phyloP scores from a whole-genome alignment of 1,140 invertebrate species.

The Rhopalosiphum padi region DNA sequence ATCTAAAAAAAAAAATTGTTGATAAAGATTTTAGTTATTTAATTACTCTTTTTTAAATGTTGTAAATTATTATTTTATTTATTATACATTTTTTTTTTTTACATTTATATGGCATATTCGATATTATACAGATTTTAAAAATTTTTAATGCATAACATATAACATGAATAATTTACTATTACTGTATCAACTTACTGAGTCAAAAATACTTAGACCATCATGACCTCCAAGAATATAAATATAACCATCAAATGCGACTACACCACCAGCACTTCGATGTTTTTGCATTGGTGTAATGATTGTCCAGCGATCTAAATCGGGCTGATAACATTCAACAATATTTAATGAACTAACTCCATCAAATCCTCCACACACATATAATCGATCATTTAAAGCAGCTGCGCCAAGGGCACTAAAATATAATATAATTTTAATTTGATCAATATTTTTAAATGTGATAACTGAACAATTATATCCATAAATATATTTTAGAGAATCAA shows the following conservation, averaged over 20 bases:
- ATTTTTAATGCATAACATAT: no score
- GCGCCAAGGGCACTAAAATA: slow-evolving; percentile 79
- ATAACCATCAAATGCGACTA: slow-evolving; percentile 80
- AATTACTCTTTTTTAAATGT: not conserved
- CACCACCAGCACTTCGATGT: slow-evolving; percentile 87
- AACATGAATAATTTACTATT: no score
- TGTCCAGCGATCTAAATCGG: slow-evolving; percentile 77
- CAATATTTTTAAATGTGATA: not conserved
- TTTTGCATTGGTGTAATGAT: slow-evolving; percentile 81
- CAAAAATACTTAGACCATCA: slow-evolving; percentile 88
- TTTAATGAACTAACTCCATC: slow-evolving; percentile 87
- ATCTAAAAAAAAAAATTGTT: not conserved
- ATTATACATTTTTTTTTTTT: no score
- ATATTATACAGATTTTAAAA: no score
- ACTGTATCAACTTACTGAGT: slow-evolving; percentile 70
- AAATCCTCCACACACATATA: slow-evolving; percentile 90
- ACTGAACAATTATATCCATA: not conserved
- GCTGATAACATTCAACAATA: slow-evolving; percentile 84
- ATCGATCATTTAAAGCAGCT: slow-evolving; percentile 78
- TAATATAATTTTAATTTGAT: not conserved
- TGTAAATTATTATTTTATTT: not conserved
- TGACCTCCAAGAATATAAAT: slow-evolving; percentile 87
- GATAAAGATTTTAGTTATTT: not conserved
- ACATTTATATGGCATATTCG: no score
- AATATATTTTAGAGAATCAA: not conserved